A percentile compares a stretch with the other conserved stretches of the same genome.
Evolutionary conservation across 1,140 invertebrate species (phyloP).

Genomic region (Drosophila nigromelanica): DNA sequence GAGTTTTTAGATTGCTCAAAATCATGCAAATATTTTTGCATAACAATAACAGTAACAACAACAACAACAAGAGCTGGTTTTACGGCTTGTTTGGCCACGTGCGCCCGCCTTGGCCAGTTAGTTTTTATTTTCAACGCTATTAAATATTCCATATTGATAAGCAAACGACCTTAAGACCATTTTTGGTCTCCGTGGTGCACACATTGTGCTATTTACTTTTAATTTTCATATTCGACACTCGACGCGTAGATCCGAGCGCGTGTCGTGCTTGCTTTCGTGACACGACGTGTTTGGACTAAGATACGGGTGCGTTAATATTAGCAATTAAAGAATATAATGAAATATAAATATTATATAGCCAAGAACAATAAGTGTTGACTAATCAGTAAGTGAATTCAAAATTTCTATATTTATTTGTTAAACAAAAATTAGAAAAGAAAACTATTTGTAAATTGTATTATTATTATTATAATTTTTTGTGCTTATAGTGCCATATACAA

Average conservation of each 20-base stretch:
- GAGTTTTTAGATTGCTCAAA: conserved; percentile 71
- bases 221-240: conserved; percentile 39
- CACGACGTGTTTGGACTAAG: not conserved
- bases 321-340: not conserved
- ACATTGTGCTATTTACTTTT: conserved; percentile 42
- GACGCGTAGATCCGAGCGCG: not conserved
- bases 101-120: conserved; percentile 10
- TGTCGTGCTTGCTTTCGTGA: not conserved
- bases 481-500: too few relatives aligned
- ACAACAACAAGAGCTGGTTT: conserved; percentile 13
- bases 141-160: conserved; percentile 48
- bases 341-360: too few relatives aligned
- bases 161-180: conserved; percentile 6
- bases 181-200: conserved; percentile 11
- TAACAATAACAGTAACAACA: conserved; percentile 45
- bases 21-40: conserved; percentile 76
- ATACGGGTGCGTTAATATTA: too few relatives aligned
- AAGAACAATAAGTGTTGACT: too few relatives aligned
- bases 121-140: conserved; percentile 20
- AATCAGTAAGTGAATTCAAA: too few relatives aligned
- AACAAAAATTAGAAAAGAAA: too few relatives aligned
- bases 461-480: too few relatives aligned
- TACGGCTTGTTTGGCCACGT: not conserved
- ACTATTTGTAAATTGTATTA: too few relatives aligned
- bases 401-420: too few relatives aligned